Conservation (phyloP, 2,888 invertebrate genomes). For the Capitulum mitella region DNA sequence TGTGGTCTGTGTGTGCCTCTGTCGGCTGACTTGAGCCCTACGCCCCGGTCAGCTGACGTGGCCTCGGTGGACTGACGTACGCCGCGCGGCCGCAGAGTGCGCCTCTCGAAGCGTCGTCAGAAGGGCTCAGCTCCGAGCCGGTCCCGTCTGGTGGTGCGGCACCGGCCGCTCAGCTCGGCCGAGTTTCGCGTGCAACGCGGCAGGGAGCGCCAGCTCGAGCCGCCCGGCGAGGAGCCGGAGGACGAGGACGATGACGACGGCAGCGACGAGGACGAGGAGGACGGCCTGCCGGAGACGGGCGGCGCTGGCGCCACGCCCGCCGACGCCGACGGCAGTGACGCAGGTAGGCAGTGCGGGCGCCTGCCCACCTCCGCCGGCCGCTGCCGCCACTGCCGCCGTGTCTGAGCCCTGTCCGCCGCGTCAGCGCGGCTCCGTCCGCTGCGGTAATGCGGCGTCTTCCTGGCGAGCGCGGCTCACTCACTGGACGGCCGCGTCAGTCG, state of each 20-base stretch:
- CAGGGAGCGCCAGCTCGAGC: constrained; percentile 80
- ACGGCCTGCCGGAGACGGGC: constrained; percentile 34
- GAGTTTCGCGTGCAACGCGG: constrained; percentile 81
- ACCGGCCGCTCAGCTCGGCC: constrained; percentile 71
- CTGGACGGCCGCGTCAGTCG: too few relatives aligned
- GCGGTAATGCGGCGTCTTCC: too few relatives aligned
- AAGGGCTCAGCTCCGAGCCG: constrained; percentile 64
- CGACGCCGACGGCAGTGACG: constrained; percentile 39
- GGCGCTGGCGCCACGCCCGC: too few relatives aligned
- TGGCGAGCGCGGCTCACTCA: too few relatives aligned
- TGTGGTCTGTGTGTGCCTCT: too few relatives aligned
- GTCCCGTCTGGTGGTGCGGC: constrained; percentile 79
- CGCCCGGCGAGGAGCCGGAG: constrained; percentile 62
- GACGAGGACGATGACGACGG: constrained; percentile 51
- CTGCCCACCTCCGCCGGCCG: too few relatives aligned
- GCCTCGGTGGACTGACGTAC: too few relatives aligned
- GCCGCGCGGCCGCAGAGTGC: constrained; percentile 59
- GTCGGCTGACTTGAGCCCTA: too few relatives aligned
- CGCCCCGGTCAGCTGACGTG: too few relatives aligned
- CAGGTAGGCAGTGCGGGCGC: constrained; percentile 6
- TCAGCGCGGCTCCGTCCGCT: constrained; percentile 43
- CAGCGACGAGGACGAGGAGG: constrained; percentile 40
- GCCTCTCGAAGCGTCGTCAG: constrained; percentile 84
- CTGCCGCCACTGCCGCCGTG: neutral
- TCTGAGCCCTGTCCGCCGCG: constrained; percentile 41